These are phyloP conservation scores for Vidua chalybeata DNA, from an alignment of 2,113 vertebrate species.

Conservation along the genomic window DNA sequence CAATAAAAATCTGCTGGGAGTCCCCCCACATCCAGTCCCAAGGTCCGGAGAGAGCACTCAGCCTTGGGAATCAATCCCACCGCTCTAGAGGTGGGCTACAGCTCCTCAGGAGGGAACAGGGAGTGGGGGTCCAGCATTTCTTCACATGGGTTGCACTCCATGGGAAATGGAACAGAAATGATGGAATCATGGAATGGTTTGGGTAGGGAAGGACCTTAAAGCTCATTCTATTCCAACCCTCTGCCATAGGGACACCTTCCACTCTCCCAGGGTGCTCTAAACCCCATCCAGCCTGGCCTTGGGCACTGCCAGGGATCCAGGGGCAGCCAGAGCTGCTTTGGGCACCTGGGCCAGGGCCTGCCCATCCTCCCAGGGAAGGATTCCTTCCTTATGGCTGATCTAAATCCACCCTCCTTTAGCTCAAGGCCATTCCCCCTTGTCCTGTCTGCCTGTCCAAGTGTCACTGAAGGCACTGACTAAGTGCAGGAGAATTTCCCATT, in stretches of 20 bases:
- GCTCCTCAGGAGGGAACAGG: not conserved
- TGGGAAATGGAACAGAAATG: not conserved
- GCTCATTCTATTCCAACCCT: accelerated
- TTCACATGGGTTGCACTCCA: accelerated
- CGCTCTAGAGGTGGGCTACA: not conserved
- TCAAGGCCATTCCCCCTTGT: not conserved
- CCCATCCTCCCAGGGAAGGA: accelerated
- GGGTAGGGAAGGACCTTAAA: not conserved
- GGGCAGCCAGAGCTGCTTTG: not conserved
- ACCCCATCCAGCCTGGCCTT: accelerated
- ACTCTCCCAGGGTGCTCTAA: accelerated
- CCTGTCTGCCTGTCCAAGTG: not conserved
- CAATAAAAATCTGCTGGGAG: not conserved
- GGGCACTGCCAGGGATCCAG: not conserved
- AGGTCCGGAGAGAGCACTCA: not conserved
- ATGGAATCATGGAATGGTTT: not conserved
- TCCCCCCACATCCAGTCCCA: not conserved
- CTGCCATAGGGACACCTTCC: not conserved
- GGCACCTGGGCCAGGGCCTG: not conserved
- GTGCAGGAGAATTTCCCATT: not conserved
- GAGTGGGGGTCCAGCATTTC: not conserved
- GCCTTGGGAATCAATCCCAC: not conserved
- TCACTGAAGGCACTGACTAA: not conserved
- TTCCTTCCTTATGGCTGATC: not conserved
- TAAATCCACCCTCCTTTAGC: not conserved